Conservation (phyloP, 2,888 invertebrate species). For the Drosophila cognata region DNA sequence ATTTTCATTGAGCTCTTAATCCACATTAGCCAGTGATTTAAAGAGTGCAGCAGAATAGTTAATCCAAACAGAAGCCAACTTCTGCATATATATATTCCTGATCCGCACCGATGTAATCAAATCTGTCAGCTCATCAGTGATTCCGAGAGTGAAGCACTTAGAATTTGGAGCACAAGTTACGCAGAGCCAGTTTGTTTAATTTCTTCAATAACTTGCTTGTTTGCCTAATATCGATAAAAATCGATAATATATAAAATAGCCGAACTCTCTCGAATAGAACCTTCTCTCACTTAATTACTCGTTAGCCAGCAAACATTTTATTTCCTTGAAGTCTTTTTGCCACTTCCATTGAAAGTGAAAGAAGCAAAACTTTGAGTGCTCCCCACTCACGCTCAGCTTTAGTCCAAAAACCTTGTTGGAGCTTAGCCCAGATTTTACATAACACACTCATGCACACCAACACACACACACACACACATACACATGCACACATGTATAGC, state of each 20-base stretch:
- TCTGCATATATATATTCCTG: not conserved
- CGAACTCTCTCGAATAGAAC: not conserved
- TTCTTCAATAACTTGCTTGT: too few relatives aligned
- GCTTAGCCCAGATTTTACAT: slow-evolving; percentile 7
- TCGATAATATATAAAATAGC: rapidly evolving
- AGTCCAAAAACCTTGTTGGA: not conserved
- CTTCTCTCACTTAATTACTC: not conserved
- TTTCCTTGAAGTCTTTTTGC: not conserved
- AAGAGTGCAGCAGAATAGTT: not conserved
- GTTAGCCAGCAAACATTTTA: not conserved
- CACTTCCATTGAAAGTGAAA: not conserved
- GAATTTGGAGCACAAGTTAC: not conserved
- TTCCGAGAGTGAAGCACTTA: not conserved
- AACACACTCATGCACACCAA: not conserved
- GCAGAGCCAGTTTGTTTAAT: not conserved
- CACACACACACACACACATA: not conserved
- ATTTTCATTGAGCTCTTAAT: not conserved
- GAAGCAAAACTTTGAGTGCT: not conserved
- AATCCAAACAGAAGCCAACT: too few relatives aligned
- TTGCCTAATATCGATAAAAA: not conserved
- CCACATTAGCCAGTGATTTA: not conserved
- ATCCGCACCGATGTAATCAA: not conserved
- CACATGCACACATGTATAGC: not conserved
- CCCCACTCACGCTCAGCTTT: not conserved
- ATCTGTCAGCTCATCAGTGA: not conserved